Conservation (phyloP, 1,140 invertebrate genomes). For the Bathynomus jamesi region DNA sequence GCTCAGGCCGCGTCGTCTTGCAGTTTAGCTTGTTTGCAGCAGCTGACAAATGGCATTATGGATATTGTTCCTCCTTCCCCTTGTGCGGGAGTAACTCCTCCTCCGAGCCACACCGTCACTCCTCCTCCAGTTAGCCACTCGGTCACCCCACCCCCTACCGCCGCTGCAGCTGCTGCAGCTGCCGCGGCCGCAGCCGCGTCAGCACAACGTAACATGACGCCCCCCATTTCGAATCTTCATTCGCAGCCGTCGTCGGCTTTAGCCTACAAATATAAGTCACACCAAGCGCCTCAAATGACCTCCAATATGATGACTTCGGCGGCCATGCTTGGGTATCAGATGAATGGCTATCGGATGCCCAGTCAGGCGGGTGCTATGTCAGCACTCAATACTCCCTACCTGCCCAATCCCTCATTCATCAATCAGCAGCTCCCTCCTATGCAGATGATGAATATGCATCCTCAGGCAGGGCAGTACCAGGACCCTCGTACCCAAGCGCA, state of each 20-base stretch:
- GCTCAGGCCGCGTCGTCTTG: constrained; percentile 48
- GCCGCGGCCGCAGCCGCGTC: constrained; percentile 44
- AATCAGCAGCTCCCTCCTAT: constrained; percentile 44
- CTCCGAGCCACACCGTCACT: constrained; percentile 45
- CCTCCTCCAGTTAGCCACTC: constrained; percentile 43
- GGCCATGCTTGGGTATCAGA: constrained; percentile 35
- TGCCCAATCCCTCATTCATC: constrained; percentile 33
- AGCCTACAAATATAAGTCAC: constrained; percentile 23
- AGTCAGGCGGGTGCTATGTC: constrained; percentile 31
- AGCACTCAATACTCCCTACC: constrained; percentile 34
- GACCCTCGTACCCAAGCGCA: constrained; percentile 59
- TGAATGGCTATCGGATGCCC: constrained; percentile 36
- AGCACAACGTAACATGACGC: constrained; percentile 56
- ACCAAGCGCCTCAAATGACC: constrained; percentile 30
- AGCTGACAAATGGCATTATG: constrained; percentile 72
- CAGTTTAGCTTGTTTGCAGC: constrained; percentile 72
- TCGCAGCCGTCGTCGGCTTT: constrained; percentile 48
- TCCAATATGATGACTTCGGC: constrained; percentile 33
- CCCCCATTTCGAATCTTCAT: constrained; percentile 50
- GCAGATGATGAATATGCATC: constrained; percentile 58
- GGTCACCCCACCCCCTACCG: constrained; percentile 24
- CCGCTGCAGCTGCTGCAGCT: constrained; percentile 17
- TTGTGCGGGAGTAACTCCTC: constrained; percentile 43
- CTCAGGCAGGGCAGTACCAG: constrained; percentile 55
- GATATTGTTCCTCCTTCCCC: constrained; percentile 54